Conservation (phyloP, 1,140 invertebrate genomes). For the Conus betulinus region DNA sequence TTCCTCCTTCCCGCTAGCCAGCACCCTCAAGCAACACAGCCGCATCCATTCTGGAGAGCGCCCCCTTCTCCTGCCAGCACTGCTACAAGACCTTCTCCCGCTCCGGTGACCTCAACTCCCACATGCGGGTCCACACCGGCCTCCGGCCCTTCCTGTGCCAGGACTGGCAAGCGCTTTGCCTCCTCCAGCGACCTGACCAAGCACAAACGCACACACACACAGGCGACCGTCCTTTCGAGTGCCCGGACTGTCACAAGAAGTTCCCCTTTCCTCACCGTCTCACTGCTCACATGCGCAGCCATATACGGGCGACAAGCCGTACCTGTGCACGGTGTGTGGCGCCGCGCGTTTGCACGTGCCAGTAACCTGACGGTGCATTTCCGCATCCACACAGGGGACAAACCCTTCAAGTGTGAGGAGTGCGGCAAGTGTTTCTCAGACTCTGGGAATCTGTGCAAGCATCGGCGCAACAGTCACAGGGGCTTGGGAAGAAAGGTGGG, state of each 20-base stretch:
- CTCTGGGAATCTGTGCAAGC: constrained; percentile 38
- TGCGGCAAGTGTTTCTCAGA: constrained; percentile 82
- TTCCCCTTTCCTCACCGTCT: constrained; percentile 96
- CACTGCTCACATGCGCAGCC: constrained; percentile 87
- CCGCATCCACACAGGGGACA: constrained; percentile 84
- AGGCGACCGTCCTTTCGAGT: constrained; percentile 74
- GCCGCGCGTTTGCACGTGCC: constrained; percentile 45
- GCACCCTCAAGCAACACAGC: constrained; percentile 91
- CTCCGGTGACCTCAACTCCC: constrained; percentile 89
- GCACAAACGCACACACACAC: constrained; percentile 51
- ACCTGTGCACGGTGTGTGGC: constrained; percentile 54
- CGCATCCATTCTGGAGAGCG: constrained; percentile 90
- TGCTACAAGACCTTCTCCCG: constrained; percentile 84
- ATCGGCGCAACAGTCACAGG: constrained; percentile 32
- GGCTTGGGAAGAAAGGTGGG: constrained; percentile 15
- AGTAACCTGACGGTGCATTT: constrained; percentile 40
- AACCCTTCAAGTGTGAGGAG: constrained; percentile 80
- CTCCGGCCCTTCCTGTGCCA: constrained; percentile 73
- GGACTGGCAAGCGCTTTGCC: constrained; percentile 72
- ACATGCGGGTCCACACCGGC: constrained; percentile 83
- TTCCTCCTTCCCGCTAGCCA: constrained; percentile 77
- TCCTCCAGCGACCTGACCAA: constrained; percentile 43
- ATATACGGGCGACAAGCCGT: constrained; percentile 87
- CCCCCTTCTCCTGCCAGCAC: constrained; percentile 79
- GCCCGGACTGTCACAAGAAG: constrained; percentile 76